Evolutionary conservation across 2,797 vertebrate species (phyloP), one percentile per base, ranked within the genome.

Genomic region (Sternotherus odoratus): DNA sequence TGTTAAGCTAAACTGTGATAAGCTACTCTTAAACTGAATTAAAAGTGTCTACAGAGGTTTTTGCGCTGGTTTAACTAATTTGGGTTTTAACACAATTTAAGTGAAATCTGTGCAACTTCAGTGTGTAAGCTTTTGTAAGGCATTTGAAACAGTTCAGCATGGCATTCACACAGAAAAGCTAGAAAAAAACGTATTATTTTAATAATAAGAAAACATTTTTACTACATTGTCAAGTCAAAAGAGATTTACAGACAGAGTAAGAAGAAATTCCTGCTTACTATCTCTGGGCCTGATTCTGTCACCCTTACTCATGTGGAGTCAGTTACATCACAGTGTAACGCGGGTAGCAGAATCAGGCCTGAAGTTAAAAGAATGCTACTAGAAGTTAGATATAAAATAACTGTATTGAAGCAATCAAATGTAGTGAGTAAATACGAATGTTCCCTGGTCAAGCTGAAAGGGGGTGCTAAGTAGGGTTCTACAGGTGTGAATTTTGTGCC

Each of bases 331-430:
- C 89, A 90, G 84, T 93, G 30, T 91, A 82, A 93, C 86, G 92
- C 30, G 94, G 33, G 95, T 92, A 91, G 89, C 88, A 96, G 95
- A 94, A 26, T 93, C 72, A 39, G 17, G 54, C 91, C 94, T 95
- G 87, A 90, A 90, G 85, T 91, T 85, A 88, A 96, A 93, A 93
- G 53, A 91, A 92, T 95, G 82, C 95, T 95, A 82, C 89, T 90
- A 91, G 95, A 95, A 91, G 87, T 60, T 16, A 75, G 93, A 90
- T 88, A 86, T 90, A 84, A 96, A 96, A 97, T 96, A 95, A 96
- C 95, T 93, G 94, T 93, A 96, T 94, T 95, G 96, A 96, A 96
- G 94, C 93, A 96, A 97, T 96, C 94, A 96, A 90, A 96, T 93
- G 93, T 93, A 88, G 92, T 92, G 95, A 97, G 95, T 96, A 96